Percentiles rank a stretch among this genome's conserved stretches.
phyloP scores from a whole-genome alignment of 2,888 invertebrate species.

The Lithophane leautieri region DNA sequence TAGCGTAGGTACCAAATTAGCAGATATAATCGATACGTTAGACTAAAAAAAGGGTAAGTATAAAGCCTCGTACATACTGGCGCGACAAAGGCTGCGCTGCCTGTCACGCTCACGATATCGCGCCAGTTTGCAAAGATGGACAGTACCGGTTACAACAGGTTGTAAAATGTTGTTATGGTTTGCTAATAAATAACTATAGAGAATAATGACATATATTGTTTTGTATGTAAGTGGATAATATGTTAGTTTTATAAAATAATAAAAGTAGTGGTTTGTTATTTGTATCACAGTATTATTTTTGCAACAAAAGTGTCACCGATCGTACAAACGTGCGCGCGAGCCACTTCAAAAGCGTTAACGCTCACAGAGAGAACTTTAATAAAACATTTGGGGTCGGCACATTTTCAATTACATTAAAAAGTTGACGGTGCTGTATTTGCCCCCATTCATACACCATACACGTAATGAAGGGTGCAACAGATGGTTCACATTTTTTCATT shows the following conservation, averaged over 20 bases:
- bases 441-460: conserved; percentile 82
- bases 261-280: conserved; percentile 44
- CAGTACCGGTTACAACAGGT: conserved; percentile 34
- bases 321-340: conserved; percentile 60
- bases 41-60: conserved; percentile 6
- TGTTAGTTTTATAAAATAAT: conserved; percentile 4
- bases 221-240: not conserved
- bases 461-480: conserved; percentile 90
- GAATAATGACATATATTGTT: not conserved
- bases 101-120: too few relatives aligned
- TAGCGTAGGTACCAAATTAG: conserved; percentile 4
- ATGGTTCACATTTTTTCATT: conserved; percentile 89
- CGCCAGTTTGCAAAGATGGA: not conserved
- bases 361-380: conserved; percentile 81
- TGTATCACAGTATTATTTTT: conserved; percentile 45
- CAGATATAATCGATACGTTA: conserved; percentile 17
- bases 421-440: conserved; percentile 84
- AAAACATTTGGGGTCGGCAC: conserved; percentile 86
- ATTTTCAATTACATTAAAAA: conserved; percentile 90
- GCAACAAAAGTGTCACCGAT: conserved; percentile 53
- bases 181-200: not conserved
- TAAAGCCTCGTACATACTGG: not conserved
- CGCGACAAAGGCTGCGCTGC: too few relatives aligned
- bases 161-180: conserved; percentile 10
- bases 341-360: conserved; percentile 77